Evolutionary conservation across 2,113 vertebrate species (phyloP).

Genomic region (Rousettus leschenaultii): DNA sequence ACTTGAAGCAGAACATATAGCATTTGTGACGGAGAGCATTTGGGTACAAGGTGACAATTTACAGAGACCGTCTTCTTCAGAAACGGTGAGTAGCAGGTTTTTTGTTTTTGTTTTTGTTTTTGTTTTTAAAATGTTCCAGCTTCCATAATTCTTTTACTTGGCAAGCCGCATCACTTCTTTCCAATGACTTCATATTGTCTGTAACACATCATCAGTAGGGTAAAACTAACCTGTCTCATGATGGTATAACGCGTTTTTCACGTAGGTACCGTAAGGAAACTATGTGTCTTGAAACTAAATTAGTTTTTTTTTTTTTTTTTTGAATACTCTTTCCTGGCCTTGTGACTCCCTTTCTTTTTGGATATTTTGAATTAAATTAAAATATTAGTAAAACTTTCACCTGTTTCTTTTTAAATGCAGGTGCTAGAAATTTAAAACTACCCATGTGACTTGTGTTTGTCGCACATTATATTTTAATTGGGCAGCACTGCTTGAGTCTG

Average conservation of each 20-base stretch:
- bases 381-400: neutral
- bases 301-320: neutral
- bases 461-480: neutral
- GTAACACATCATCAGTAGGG: slow-evolving; percentile 44
- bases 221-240: no score
- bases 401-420: neutral
- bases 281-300: neutral
- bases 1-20: slow-evolving; percentile 84
- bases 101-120: neutral
- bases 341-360: neutral
- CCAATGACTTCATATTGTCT: slow-evolving; percentile 77
- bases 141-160: slow-evolving; percentile 80
- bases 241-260: neutral
- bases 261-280: neutral
- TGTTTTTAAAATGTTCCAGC: slow-evolving; percentile 63
- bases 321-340: neutral
- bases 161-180: slow-evolving; percentile 42
- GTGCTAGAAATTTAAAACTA: neutral
- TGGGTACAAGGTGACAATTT: slow-evolving; percentile 73
- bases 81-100: slow-evolving; percentile 82
- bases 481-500: neutral
- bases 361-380: neutral
- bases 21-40: slow-evolving; percentile 92
- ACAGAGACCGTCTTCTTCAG: slow-evolving; percentile 67
- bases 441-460: neutral